Conservation (phyloP, 1,140 invertebrate species). For the Aplysia californica region DNA sequence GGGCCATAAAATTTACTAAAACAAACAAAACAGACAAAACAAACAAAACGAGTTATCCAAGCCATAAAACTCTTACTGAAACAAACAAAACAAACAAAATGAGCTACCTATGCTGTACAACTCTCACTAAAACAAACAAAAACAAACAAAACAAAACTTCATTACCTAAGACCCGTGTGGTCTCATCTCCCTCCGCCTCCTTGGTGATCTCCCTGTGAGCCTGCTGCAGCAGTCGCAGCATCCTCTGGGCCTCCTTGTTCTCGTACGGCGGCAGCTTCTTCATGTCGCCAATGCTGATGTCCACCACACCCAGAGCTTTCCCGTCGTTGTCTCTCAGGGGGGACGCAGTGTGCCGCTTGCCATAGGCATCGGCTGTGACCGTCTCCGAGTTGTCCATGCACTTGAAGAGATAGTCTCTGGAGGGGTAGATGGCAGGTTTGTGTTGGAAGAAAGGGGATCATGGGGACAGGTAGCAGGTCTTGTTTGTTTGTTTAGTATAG, state of each 20-base stretch:
- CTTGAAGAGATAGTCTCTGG: constrained; percentile 66
- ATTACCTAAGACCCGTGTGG: too few species aligned
- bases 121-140: too few species aligned
- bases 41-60: too few species aligned
- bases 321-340: constrained; percentile 62
- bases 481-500: too few species aligned
- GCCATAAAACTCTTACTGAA: too few species aligned
- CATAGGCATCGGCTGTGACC: constrained; percentile 64
- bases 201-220: constrained; percentile 62
- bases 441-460: too few species aligned
- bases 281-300: constrained; percentile 62
- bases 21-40: too few species aligned
- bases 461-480: too few species aligned
- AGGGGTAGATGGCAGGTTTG: constrained; percentile 9
- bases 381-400: constrained; percentile 65
- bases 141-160: too few species aligned
- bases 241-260: constrained; percentile 61
- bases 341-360: constrained; percentile 61
- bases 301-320: constrained; percentile 59
- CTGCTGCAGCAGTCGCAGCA: constrained; percentile 63
- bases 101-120: too few species aligned
- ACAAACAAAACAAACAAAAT: too few species aligned
- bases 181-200: constrained; percentile 60
- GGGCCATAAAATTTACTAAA: too few species aligned
- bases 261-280: constrained; percentile 59